phyloP scores from a whole-genome alignment of 2,888 invertebrate genomes.

The Ophioninae sp. region DNA sequence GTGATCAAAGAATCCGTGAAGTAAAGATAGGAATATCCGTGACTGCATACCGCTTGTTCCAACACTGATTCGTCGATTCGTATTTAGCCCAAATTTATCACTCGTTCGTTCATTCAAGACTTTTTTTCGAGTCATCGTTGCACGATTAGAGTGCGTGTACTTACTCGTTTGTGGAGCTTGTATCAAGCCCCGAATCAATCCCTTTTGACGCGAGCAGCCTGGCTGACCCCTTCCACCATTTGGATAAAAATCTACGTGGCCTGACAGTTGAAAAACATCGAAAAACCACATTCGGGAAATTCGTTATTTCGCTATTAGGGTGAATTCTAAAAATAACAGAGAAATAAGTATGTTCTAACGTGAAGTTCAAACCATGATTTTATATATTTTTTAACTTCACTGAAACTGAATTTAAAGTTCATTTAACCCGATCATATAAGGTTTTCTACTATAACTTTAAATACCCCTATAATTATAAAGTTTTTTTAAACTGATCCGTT shows the following conservation, averaged over 20 bases:
- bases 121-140: not conserved
- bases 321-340: too few relatives aligned
- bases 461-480: too few relatives aligned
- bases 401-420: too few relatives aligned
- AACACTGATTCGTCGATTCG: conserved; percentile 76
- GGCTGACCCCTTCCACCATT: conserved; percentile 87
- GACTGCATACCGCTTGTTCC: conserved; percentile 84
- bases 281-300: not conserved
- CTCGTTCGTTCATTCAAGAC: not conserved
- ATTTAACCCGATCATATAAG: too few relatives aligned
- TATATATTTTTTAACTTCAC: too few relatives aligned
- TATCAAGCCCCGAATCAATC: conserved; percentile 76
- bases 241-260: conserved; percentile 86
- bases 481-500: too few relatives aligned
- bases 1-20: conserved; percentile 83
- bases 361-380: too few relatives aligned
- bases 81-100: not conserved
- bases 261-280: conserved; percentile 71
- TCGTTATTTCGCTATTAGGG: not conserved
- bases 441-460: too few relatives aligned
- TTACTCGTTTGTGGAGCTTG: conserved; percentile 80
- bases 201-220: conserved; percentile 82
- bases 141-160: conserved; percentile 63
- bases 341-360: too few relatives aligned
- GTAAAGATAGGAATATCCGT: conserved; percentile 84